These are phyloP conservation scores for Ceyx cyanopectus DNA, from an alignment of 2,113 vertebrate genomes.

Conservation along the genomic window DNA sequence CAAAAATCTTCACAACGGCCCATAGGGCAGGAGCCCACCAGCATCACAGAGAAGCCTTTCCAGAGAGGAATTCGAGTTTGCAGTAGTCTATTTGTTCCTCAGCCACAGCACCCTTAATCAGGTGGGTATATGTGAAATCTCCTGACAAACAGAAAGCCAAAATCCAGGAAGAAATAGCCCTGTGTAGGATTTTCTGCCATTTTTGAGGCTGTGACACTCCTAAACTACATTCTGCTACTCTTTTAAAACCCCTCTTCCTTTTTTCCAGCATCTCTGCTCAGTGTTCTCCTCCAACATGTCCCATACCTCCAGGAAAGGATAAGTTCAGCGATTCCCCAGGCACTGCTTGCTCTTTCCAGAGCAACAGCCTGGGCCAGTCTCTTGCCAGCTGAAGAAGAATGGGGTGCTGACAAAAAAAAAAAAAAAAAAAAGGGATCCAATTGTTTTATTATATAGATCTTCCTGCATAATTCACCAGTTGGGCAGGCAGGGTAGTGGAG, in stretches of 20 bases:
- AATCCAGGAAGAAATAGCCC: not conserved
- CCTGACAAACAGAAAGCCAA: not conserved
- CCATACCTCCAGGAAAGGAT: not conserved
- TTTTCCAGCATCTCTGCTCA: not conserved
- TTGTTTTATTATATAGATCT: conserved; percentile 63
- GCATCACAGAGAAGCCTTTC: not conserved
- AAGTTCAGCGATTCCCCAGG: not conserved
- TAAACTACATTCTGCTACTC: not conserved
- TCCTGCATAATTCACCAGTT: conserved; percentile 61
- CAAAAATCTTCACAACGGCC: not conserved
- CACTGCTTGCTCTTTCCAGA: conserved; percentile 4
- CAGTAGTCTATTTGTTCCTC: not conserved
- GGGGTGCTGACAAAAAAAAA: not conserved
- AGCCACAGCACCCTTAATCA: not conserved
- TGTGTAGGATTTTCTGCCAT: not conserved
- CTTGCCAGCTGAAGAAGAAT: conserved; percentile 32
- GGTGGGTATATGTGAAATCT: not conserved
- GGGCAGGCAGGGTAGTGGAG: conserved; percentile 23
- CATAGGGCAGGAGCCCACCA: not conserved
- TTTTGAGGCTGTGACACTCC: not conserved
- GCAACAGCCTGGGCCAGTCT: not conserved
- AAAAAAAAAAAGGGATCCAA: not conserved
- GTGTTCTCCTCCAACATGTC: not conserved
- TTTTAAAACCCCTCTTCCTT: not conserved
- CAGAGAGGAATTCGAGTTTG: not conserved